A percentile compares a stretch with the other conserved stretches of the same genome.
These are phyloP conservation scores for Alitta virens DNA, from an alignment of 2,888 invertebrate genomes.

Conservation along the genomic window DNA sequence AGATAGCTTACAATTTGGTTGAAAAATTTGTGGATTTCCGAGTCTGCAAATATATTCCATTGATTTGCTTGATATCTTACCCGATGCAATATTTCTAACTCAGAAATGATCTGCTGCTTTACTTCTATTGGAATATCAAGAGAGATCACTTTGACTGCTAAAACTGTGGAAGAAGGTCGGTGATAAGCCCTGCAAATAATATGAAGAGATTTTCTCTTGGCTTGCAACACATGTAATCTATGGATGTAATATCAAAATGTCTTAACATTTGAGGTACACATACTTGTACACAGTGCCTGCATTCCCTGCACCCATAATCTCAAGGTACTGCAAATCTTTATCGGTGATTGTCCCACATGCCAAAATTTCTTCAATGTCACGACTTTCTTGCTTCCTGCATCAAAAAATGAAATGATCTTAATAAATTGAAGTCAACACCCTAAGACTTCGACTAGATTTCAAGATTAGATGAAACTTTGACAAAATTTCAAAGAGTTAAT, in stretches of 20 bases:
- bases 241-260: neutral
- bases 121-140: conserved; percentile 42
- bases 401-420: too few species aligned
- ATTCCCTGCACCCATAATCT: conserved; percentile 48
- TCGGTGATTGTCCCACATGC: conserved; percentile 42
- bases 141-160: conserved; percentile 50
- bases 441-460: too few species aligned
- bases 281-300: conserved; percentile 53
- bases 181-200: conserved; percentile 44
- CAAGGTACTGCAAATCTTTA: conserved; percentile 38
- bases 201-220: neutral
- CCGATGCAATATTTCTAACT: conserved; percentile 52
- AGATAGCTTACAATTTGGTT: too few species aligned
- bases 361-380: conserved; percentile 39
- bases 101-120: conserved; percentile 53
- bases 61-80: too few species aligned
- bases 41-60: too few species aligned
- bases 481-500: too few species aligned
- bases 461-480: too few species aligned
- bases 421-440: too few species aligned
- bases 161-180: conserved; percentile 38
- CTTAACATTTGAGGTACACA: conserved; percentile 4
- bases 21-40: too few species aligned
- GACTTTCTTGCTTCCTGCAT: conserved; percentile 26
- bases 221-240: neutral